A percentile compares a stretch with the other conserved stretches of the same genome.
phyloP scores from a whole-genome alignment of 1,140 invertebrate species.

The Polypedilum vanderplanki region DNA sequence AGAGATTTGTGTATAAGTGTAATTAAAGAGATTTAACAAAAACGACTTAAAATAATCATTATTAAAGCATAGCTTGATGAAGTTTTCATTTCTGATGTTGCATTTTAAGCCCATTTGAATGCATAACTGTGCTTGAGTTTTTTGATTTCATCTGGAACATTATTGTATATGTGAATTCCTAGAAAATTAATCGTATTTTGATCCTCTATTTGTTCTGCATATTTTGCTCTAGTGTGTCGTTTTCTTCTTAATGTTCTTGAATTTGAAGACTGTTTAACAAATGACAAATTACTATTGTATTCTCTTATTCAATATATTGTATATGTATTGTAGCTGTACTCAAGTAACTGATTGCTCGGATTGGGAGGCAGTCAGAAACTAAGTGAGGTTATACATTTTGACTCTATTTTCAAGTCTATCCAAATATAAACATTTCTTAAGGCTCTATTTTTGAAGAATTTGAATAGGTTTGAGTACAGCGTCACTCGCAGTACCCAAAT shows the following conservation, averaged over 20 bases:
- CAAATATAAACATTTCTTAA: not conserved
- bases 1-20: too few species aligned
- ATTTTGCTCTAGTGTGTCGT: too few species aligned
- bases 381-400: not conserved
- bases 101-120: too few species aligned
- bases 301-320: too few species aligned
- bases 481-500: not conserved
- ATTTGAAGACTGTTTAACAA: too few species aligned
- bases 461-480: not conserved
- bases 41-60: too few species aligned
- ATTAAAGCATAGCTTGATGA: too few species aligned
- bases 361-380: not conserved
- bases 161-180: not conserved
- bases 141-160: not conserved
- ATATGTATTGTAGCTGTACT: too few species aligned
- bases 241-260: too few species aligned
- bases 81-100: too few species aligned
- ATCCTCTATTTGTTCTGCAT: not conserved
- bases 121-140: not conserved
- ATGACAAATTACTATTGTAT: too few species aligned
- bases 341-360: not conserved
- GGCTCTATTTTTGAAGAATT: not conserved
- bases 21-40: too few species aligned
- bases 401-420: not conserved
- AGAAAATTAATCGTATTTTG: not conserved